Percentiles rank a stretch among this genome's conserved stretches.
phyloP scores from a whole-genome alignment of 2,113 vertebrate genomes.

The Saccopteryx leptura region DNA sequence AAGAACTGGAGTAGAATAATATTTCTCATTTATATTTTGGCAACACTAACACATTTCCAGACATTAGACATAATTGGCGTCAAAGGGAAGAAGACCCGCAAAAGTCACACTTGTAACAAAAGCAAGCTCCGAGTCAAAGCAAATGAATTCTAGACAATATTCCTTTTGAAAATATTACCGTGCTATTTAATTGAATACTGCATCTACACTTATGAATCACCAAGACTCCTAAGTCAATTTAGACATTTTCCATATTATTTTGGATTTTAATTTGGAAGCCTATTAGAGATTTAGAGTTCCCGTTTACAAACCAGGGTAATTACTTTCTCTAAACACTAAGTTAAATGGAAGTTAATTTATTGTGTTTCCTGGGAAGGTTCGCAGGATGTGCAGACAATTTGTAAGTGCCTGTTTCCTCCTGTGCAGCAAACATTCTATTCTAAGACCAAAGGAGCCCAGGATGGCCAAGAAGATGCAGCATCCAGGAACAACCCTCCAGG shows the following conservation, averaged over 20 bases:
- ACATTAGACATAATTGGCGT: conserved; percentile 14
- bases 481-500: not conserved
- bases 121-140: conserved; percentile 27
- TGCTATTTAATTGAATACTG: conserved; percentile 37
- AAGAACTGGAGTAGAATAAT: not conserved
- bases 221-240: conserved; percentile 3
- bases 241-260: conserved; percentile 28
- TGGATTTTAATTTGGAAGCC: conserved; percentile 60
- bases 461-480: not conserved
- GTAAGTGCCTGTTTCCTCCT: not conserved
- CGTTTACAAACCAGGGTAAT: not conserved
- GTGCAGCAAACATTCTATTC: not conserved
- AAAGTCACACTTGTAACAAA: conserved; percentile 24
- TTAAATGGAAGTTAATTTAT: not conserved
- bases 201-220: conserved; percentile 29
- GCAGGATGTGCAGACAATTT: not conserved
- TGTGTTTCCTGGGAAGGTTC: not conserved
- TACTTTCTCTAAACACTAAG: conserved; percentile 20
- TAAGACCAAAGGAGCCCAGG: not conserved
- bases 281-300: conserved; percentile 33
- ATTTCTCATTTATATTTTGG: conserved; percentile 19
- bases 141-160: conserved; percentile 11
- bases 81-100: not conserved
- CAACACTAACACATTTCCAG: conserved; percentile 6
- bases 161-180: conserved; percentile 54